Evolutionary conservation across 1,140 invertebrate genomes (phyloP), one percentile per base, ranked within the genome.

Genomic region (Brachionus calyciflorus): DNA sequence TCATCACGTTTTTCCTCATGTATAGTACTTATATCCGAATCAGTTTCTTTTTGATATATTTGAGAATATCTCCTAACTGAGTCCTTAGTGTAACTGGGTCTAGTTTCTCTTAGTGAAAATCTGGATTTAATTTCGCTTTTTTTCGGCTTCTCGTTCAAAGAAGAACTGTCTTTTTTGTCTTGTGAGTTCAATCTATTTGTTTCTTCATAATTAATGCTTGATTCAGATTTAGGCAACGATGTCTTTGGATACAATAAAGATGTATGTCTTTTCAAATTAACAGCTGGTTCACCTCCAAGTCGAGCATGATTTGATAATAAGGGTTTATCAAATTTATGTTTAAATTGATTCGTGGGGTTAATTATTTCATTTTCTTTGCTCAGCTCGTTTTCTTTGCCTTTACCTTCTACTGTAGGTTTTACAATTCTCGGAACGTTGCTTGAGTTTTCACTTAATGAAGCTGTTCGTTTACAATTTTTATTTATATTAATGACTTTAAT

Each of bases 1-100:
- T 41, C 60, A 0, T 65, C 37, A 44, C 24, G 26, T 44, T 44
- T 65, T 24, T 65, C 60, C 17, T 65, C 40, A 28, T 65, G 33
- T 12, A 44, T 65, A 9, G 33, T 65, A 37, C 40, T 65, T 24
- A 65, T 65, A 17, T 60, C 55, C 33, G 55, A 60, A 19, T 60
- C 55, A 3, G 55, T 33, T 9, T 60, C 55, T 60, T 37, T 60
- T 37, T 60, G 55, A 28, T 60, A 60, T 17, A 60, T 60, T 60
- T 60, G 55, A 9, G 55, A 60, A 9, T 60, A 60, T 33, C 55
- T 14, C 17, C 55, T 60, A 17, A 1, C 10, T 10, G n/a, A 37
- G n/a, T 60, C 55, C 30, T 60, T 60, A 37, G n/a, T n/a, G n/a
- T 37, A 19, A 60, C 19, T 60, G 2, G 55, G 55, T 17, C 55